phyloP scores from a whole-genome alignment of 2,888 invertebrate species.

The Eupithecia vulgata region DNA sequence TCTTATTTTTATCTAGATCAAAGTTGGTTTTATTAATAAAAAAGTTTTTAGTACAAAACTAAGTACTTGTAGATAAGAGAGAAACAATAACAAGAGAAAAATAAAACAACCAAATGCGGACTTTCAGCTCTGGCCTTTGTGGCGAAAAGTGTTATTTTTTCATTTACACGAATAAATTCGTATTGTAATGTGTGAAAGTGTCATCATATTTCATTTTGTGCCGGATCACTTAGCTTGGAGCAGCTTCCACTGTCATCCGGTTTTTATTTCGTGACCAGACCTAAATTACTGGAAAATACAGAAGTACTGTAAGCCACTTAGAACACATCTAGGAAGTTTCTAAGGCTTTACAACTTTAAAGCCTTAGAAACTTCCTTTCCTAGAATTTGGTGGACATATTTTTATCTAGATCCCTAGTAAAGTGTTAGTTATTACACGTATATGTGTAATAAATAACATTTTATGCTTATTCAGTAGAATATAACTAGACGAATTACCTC shows the following conservation, averaged over 20 bases:
- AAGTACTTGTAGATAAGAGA: neutral
- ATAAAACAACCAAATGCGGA: constrained; percentile 1
- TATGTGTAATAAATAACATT: too few species aligned
- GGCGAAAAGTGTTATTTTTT: constrained; percentile 58
- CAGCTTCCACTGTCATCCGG: constrained; percentile 61
- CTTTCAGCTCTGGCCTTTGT: constrained; percentile 38
- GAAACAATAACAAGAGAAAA: neutral
- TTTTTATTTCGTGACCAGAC: constrained; percentile 8
- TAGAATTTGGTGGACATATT: too few species aligned
- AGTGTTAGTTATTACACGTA: too few species aligned
- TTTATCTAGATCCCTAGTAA: too few species aligned
- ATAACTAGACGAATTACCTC: too few species aligned
- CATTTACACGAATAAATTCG: constrained; percentile 76
- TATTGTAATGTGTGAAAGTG: constrained; percentile 82
- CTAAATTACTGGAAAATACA: neutral
- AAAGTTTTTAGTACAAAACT: neutral
- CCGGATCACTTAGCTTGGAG: constrained; percentile 77
- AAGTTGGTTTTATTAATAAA: neutral
- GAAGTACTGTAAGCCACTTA: too few species aligned
- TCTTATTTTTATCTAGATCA: neutral
- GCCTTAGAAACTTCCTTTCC: too few species aligned
- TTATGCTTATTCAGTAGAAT: too few species aligned
- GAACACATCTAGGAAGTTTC: neutral
- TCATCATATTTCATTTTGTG: constrained; percentile 82
- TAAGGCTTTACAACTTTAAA: too few species aligned